Evolutionary conservation across 2,888 invertebrate species (phyloP), one percentile per base, ranked within the genome.

Genomic region (Hydrotaea cyrtoneurina): DNA sequence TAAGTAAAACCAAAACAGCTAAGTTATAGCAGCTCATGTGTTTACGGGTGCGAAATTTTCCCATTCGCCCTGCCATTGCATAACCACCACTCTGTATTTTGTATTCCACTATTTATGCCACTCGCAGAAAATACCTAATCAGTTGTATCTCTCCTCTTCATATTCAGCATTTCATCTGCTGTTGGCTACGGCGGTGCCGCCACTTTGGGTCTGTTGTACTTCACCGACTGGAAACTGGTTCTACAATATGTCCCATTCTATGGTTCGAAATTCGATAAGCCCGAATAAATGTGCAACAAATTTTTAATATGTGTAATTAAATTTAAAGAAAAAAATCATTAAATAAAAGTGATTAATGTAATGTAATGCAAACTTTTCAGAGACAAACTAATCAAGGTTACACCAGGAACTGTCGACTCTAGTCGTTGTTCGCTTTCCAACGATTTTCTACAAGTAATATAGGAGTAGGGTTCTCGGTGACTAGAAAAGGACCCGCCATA

Each of bases 171-270:
- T 50, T 93, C 95, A 19, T 95, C 96, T 7, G 94, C 93, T 19
- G 89, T 92, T 0, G 93, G 93, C 0, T 97, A 95, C 90, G 96
- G 97, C 62, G 94, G 94, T 46, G 93, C 95, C 0, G 95, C 94
- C n/a, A 93, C 94, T 80, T 89, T 94, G 26, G 93, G 93, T 0
- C 86, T 96, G 11, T 92, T 95, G 2, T 97, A 96, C 92, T 93
- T 95, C 87, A 96, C 96, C 0, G 97, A 97, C 90, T 97, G 97
- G 97, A 96, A 94, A 92, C 90, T 94, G 72, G 93, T 97, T 86
- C 93, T 95, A 71, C 93, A 95, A 87, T 95, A 95, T 91, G 92
- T 97, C 86, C 97, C 97, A 23, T 96, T 94, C 92, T 97, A 97
- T 92, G 94, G 94, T 87, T 94, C 95, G 86, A 96, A 97, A 92